Evolutionary conservation across 2,888 invertebrate genomes (phyloP).

Genomic region (Drosophila gaucha): DNA sequence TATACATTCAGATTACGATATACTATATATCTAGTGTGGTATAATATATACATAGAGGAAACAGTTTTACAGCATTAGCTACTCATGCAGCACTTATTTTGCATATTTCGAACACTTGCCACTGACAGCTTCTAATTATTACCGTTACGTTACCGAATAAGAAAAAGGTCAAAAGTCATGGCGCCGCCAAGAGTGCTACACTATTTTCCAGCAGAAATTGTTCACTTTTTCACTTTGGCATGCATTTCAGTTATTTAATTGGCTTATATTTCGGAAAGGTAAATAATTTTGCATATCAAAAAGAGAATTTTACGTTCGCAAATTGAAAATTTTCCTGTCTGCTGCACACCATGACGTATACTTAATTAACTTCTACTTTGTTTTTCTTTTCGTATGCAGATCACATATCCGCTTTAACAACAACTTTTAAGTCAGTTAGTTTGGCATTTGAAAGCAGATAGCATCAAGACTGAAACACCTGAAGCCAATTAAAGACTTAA

Average conservation of each 20-base stretch:
- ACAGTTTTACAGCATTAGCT: conserved; percentile 1
- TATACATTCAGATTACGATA: conserved; percentile 16
- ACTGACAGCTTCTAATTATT: conserved; percentile 34
- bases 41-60: conserved; percentile 4
- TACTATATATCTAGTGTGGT: not conserved
- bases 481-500: conserved; percentile 12
- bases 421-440: conserved; percentile 9
- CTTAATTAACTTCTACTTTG: conserved; percentile 47
- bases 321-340: conserved; percentile 4
- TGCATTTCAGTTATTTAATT: conserved; percentile 32
- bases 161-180: conserved; percentile 50
- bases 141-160: not conserved
- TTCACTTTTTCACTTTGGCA: not conserved
- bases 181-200: conserved; percentile 38
- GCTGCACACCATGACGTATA: conserved; percentile 46
- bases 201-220: conserved; percentile 1
- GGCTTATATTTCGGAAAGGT: conserved; percentile 8
- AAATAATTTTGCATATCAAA: conserved; percentile 12
- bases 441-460: not conserved
- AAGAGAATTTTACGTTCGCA: not conserved
- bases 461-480: not conserved
- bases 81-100: conserved; percentile 15
- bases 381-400: not conserved
- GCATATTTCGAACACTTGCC: conserved; percentile 35
- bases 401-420: not conserved